Evolutionary conservation across 2,888 invertebrate genomes (phyloP), one percentile per base, ranked within the genome.

Genomic region (Odontomyia ornata): DNA sequence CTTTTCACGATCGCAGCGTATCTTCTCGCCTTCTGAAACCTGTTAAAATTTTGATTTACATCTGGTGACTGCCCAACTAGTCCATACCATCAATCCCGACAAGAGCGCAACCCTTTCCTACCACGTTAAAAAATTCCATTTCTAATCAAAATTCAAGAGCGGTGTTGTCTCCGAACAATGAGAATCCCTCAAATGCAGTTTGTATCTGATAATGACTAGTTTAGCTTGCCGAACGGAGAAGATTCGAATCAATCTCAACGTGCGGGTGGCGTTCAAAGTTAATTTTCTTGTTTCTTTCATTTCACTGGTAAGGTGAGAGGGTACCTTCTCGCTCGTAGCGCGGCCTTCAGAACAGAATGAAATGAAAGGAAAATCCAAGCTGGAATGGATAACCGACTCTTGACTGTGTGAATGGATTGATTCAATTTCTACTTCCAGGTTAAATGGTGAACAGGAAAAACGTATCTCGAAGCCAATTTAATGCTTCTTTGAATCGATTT

Each of bases 21-120:
- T 11, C 15, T 15, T 15, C 7, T 15, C 52, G 15, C 52, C 15
- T 7, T 52, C 15, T 18, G 15, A 15, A 0, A 43, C 52, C 52
- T 52, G 64, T 30, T 64, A 13, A 28, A 64, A 64, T 64, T 64
- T 64, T 64, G 64, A 64, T 64, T 64, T 64, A 64, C 27, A 64
- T 64, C 64, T 64, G n/a, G 4, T 15, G 52, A 52, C 52, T 52
- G 4, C 52, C 52, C 52, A 52, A 18, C 52, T 18, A 52, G 15
- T 52, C 52, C 52, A 52, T 52, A 15, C 7, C 52, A 15, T 18
- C 52, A 52, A 18, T 52, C 52, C n/a, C 52, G 13, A 18, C 52
- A 7, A 18, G 15, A 4, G 52, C 5, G 52, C 13, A 52, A 52
- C 52, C 52, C n/a, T 36, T 36, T 36, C 9, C 9, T 9, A 36